Base-by-base conservation (phyloP, 2,113 vertebrate genomes). In the Carassius gibelio region DNA sequence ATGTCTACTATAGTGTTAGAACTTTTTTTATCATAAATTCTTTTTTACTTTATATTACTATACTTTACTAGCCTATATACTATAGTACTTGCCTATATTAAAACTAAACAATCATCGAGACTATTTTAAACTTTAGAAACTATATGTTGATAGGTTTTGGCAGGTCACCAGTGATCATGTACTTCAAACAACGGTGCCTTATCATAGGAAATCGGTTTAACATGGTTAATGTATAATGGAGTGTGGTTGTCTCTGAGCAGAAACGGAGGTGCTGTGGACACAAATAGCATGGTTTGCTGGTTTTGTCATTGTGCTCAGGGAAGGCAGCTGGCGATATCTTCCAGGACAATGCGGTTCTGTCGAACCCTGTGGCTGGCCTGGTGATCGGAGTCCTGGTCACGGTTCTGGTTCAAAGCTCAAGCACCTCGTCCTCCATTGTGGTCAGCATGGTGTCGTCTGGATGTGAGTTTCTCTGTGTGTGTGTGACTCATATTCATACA, bases 401-500 rank as follows among this genome's bases (percentile, higher is more conserved):
- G 0, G 97, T 98, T 66, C 89, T 99, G 90, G 97, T 99, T 15
- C 98, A 99, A 90, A 99, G 98, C 87, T 99, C 98, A 62, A 98
- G 97, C 88, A 99, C 98, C 0, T 99, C 98, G 0, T 96, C 97
- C 0, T 99, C 98, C 66, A 98, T 99, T 66, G 88, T 99, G 5
- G 98, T 99, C 95, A 99, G 98, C 96, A 99, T 99, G 98, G 98
- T 99, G 80, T 96, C 98, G 71, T 97, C 98, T 86, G 96, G 96
- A 4, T 0, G 98, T 99, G 90, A 97, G 97, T 94, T 36, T 83
- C 83, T 48, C 0, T 48, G 45, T 48, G 45, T 11, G 45, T 42
- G 42, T 42, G 42, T 42, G 45, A 48, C 45, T 48, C 45, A 9
- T 48, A 10, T 10, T 48, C 9, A 48, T 11, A 48, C 45, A 48